A percentile compares a stretch with the other conserved stretches of the same genome.
These are phyloP conservation scores for Tapirus terrestris DNA, from an alignment of 2,113 vertebrate species.

Conservation along the genomic window DNA sequence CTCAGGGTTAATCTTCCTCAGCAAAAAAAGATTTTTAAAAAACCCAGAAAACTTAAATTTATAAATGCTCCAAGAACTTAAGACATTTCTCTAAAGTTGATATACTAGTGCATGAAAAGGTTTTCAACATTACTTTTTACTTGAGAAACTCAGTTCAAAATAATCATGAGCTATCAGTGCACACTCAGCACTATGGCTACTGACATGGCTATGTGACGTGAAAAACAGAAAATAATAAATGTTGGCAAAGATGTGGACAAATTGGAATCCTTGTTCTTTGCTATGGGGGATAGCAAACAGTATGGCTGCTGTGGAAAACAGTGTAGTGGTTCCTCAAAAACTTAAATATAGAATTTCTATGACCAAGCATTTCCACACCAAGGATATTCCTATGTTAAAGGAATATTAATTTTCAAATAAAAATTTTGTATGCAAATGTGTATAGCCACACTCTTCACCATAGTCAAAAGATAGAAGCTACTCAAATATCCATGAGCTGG, in stretches of 20 bases:
- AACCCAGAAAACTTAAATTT: not conserved
- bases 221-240: not conserved
- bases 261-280: not conserved
- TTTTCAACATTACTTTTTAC: not conserved
- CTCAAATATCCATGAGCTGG: not conserved
- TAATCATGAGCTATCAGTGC: not conserved
- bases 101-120: not conserved
- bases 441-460: not conserved
- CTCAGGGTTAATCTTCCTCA: no score
- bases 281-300: not conserved
- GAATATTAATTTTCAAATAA: not conserved
- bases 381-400: not conserved
- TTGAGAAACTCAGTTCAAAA: not conserved
- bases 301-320: not conserved
- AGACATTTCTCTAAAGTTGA: not conserved
- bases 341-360: not conserved
- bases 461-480: not conserved
- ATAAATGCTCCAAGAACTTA: not conserved
- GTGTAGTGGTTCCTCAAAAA: not conserved
- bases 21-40: no score
- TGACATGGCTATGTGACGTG: not conserved
- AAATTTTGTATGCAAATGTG: not conserved
- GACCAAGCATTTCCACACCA: not conserved
- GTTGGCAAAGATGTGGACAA: not conserved
- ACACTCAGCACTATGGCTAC: not conserved